These are phyloP conservation scores for Bubo blakistoni DNA, from an alignment of 2,113 vertebrate genomes.

Conservation along the genomic window DNA sequence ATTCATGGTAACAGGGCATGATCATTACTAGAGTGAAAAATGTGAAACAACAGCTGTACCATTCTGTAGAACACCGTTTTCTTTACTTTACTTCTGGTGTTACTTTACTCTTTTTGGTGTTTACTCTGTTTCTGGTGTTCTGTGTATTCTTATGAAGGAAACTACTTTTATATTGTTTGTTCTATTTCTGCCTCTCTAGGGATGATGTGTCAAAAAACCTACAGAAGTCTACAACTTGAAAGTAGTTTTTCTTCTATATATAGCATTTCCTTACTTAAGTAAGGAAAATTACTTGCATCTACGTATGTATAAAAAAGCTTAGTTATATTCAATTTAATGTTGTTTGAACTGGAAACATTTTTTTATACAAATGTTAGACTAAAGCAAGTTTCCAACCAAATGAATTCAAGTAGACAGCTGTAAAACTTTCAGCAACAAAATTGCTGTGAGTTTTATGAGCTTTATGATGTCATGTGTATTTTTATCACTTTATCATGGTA, in stretches of 20 bases:
- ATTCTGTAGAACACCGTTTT: not conserved
- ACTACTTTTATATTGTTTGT: not conserved
- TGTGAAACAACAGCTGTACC: not conserved
- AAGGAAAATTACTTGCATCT: not conserved
- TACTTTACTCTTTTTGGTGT: no score
- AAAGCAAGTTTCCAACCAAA: not conserved
- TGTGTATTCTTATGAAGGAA: not conserved
- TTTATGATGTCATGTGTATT: slow-evolving; percentile 9
- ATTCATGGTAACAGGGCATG: not conserved
- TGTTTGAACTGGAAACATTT: not conserved
- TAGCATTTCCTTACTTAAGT: not conserved
- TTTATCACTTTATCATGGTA: not conserved
- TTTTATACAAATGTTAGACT: not conserved
- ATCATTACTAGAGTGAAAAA: not conserved
- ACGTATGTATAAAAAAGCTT: not conserved
- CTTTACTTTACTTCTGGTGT: not conserved
- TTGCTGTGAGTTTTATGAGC: not conserved
- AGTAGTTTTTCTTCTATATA: not conserved
- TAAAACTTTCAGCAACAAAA: not conserved
- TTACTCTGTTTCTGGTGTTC: not conserved
- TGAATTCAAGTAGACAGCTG: not conserved
- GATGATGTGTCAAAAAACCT: not conserved
- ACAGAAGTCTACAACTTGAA: not conserved
- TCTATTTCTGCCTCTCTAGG: not conserved
- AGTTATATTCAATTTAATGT: not conserved